These are phyloP conservation scores for Chaunax sp. DNA, from an alignment of 2,797 vertebrate species.

Conservation along the genomic window DNA sequence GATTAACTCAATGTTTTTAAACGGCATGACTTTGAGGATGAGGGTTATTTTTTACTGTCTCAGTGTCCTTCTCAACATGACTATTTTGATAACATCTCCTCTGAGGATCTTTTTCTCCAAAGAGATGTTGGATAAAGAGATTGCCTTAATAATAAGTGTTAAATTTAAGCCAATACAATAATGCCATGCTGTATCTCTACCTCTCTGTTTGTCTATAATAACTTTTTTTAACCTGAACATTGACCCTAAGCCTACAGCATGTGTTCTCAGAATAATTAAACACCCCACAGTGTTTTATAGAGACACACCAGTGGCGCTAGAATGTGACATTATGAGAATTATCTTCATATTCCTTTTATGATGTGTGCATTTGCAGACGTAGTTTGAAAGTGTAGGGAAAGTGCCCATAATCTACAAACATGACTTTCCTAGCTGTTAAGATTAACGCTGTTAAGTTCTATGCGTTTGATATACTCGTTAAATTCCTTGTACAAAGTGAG, in stretches of 20 bases:
- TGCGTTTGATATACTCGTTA: conserved; percentile 44
- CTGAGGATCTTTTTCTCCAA: too few relatives aligned
- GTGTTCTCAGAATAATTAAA: conserved; percentile 9
- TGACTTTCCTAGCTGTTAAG: conserved; percentile 30
- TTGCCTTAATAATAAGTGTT: too few relatives aligned
- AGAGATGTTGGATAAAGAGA: neutral
- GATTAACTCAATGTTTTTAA: neutral
- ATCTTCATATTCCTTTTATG: conserved; percentile 15
- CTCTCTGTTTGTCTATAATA: neutral
- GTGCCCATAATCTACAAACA: conserved; percentile 35
- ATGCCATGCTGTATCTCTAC: neutral
- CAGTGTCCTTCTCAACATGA: neutral
- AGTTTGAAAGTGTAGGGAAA: conserved; percentile 26
- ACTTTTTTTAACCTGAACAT: neutral
- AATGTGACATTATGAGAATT: conserved; percentile 5
- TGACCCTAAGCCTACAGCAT: neutral
- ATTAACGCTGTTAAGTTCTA: conserved; percentile 32
- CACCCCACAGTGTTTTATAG: conserved; percentile 3
- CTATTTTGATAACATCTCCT: neutral
- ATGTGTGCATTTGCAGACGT: conserved; percentile 5
- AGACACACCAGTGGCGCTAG: neutral
- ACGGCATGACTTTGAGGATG: neutral
- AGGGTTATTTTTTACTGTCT: neutral
- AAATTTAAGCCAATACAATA: too few relatives aligned
- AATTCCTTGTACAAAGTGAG: conserved; percentile 17